Base-by-base conservation (phyloP, 2,888 invertebrate species). In the Agapostemon virescens region DNA sequence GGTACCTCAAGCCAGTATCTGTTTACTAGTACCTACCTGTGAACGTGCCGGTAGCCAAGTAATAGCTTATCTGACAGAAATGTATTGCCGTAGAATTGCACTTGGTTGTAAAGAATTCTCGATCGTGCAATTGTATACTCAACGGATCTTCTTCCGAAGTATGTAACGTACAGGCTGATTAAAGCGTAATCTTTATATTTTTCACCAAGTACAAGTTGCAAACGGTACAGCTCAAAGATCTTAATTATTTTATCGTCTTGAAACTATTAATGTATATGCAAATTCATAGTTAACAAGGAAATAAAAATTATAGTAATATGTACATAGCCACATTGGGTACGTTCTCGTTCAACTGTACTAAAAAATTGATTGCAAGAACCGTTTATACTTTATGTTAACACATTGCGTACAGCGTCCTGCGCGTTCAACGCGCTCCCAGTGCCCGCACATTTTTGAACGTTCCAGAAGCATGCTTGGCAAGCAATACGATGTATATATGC, bases 61-160 rank as follows among this genome's bases (percentile, higher is more conserved):
- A 71, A 58, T 69, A 69, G 78, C 77, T 79, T 79, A 77, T 79
- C 79, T 55, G 79, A 77, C 79, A 70, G 77, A 77, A 71, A 77
- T 70, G 69, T 79, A 71, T 79, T 33, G 61, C 49, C 40, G 70
- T 58, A n/a, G 17, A 17, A 40, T 20, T 23, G 38, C 5, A 45
- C 52, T 55, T 20, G 52, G 15, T 11, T 23, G 23, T 26, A 30
- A 67, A 38, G 36, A 78, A 55, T 64, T 38, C 45, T 70, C 20
- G 33, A 36, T 36, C n/a, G 42, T 15, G 38, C 33, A 38, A 61
- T 69, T 49, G 55, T 66, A 42, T 55, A 55, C n/a, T 45, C 26
- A 0, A 9, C 30, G 7, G 20, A 33, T 30, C 26, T 20, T 61
- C 76, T 66, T 49, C 11, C 36, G 0, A 9, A 9, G 9, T 1